Evolutionary conservation across 2,888 invertebrate genomes (phyloP).

Genomic region (Stomorhina lunata): DNA sequence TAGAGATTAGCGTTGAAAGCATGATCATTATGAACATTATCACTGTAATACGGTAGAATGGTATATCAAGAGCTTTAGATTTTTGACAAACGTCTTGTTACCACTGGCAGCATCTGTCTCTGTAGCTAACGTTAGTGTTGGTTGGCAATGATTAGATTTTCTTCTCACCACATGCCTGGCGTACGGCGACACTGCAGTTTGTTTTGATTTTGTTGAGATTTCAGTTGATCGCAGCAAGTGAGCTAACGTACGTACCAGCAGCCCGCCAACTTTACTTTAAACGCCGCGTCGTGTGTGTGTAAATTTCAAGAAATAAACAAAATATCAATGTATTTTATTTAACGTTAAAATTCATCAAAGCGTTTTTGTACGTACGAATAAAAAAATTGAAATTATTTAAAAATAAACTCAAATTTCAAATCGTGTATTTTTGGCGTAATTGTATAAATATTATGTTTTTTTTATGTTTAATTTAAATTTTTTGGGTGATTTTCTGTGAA

Average conservation of each 20-base stretch:
- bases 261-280: conserved; percentile 13
- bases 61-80: conserved; percentile 8
- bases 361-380: too few species aligned
- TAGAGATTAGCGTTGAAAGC: conserved; percentile 11
- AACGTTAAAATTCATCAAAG: not conserved
- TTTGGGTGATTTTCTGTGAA: conserved; percentile 24
- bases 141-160: conserved; percentile 13
- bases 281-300: conserved; percentile 26
- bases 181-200: conserved; percentile 34
- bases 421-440: conserved; percentile 15
- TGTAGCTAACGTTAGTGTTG: conserved; percentile 12
- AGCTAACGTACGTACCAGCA: too few species aligned
- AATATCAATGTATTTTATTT: conserved; percentile 1
- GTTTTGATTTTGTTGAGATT: conserved; percentile 45
- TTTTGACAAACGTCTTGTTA: not conserved
- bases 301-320: not conserved
- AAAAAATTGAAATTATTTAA: conserved; percentile 5
- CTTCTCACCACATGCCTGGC: conserved; percentile 12
- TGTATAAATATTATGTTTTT: conserved; percentile 2
- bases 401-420: conserved; percentile 42
- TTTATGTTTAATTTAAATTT: not conserved
- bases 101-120: conserved; percentile 14
- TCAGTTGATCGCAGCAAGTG: conserved; percentile 62
- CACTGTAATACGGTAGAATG: not conserved
- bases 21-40: conserved; percentile 2